Percentiles rank a stretch among this genome's conserved stretches.
These are phyloP conservation scores for Aldabrachelys gigantea DNA, from an alignment of 2,113 vertebrate genomes.

Conservation along the genomic window DNA sequence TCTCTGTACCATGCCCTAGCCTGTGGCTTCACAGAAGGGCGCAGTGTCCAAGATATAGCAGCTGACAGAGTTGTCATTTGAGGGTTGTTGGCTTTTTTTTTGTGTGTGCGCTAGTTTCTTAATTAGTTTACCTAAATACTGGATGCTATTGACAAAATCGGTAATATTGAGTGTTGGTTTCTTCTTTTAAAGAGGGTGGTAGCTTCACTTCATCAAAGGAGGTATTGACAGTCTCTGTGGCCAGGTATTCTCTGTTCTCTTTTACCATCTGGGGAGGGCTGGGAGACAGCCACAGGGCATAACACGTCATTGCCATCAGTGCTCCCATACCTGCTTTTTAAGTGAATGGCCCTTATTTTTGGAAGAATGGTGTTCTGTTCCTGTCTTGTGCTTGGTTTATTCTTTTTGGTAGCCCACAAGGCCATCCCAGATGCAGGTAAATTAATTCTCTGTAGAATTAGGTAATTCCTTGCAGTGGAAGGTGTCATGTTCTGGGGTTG, in stretches of 20 bases:
- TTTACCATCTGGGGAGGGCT: neutral
- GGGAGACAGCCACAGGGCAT: neutral
- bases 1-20: neutral
- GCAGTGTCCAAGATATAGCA: neutral
- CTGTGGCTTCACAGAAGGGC: neutral
- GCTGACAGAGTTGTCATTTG: neutral
- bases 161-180: neutral
- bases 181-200: neutral
- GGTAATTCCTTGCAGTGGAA: neutral
- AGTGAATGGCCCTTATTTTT: neutral
- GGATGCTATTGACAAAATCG: neutral
- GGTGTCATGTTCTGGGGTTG: neutral
- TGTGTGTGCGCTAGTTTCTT: neutral
- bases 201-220: neutral
- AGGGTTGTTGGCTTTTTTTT: neutral
- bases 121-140: neutral
- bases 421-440: neutral
- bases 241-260: neutral
- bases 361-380: neutral
- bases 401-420: neutral
- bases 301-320: neutral
- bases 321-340: neutral
- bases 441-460: neutral
- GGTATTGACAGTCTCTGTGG: neutral
- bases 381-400: neutral